These are phyloP conservation scores for Harmothoe impar DNA, from an alignment of 2,888 invertebrate genomes.

Conservation along the genomic window DNA sequence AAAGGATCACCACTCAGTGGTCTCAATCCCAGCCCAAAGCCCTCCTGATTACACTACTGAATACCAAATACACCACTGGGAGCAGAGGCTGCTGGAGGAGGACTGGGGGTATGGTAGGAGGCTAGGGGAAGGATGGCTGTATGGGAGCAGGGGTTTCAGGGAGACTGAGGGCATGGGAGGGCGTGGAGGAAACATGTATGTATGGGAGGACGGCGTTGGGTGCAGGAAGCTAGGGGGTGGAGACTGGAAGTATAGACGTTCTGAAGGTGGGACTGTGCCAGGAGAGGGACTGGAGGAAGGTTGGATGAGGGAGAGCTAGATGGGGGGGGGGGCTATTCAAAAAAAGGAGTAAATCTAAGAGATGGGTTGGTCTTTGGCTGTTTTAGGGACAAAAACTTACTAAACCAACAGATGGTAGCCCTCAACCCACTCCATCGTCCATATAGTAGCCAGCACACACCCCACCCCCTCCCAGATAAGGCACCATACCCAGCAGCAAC, in stretches of 20 bases:
- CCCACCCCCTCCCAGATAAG: neutral
- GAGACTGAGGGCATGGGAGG: neutral
- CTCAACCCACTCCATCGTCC: neutral
- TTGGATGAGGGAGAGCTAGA: neutral
- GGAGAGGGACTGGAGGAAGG: neutral
- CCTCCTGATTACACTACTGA: constrained; percentile 7
- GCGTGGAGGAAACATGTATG: neutral
- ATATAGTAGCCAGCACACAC: neutral
- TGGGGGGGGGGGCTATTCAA: neutral
- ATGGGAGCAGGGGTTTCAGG: neutral
- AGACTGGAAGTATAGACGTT: neutral
- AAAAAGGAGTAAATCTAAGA: neutral
- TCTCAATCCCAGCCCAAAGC: constrained; percentile 2
- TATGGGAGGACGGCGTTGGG: neutral
- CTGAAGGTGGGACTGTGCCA: neutral
- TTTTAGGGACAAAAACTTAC: neutral
- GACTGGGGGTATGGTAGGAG: no score
- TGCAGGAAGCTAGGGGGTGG: neutral
- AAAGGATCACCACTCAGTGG: constrained; percentile 19
- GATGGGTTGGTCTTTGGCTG: neutral
- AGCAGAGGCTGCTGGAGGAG: neutral
- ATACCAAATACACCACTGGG: neutral
- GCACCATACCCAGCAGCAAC: neutral
- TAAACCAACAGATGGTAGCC: no score
- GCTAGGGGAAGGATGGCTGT: neutral